Conservation (phyloP, 2,797 vertebrate species). For the Eulemur rubriventer region DNA sequence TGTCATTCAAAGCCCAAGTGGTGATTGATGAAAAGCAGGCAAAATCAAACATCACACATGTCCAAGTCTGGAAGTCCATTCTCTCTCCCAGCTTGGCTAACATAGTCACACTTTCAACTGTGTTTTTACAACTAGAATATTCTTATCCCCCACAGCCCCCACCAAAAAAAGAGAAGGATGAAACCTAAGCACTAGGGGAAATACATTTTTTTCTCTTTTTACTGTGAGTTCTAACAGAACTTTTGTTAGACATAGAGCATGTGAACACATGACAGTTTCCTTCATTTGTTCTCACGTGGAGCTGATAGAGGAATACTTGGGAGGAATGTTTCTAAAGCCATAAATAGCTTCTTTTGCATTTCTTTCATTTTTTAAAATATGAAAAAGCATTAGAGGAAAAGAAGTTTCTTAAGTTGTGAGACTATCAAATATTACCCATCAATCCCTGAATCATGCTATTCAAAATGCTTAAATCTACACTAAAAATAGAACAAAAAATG, state of each 20-base stretch:
- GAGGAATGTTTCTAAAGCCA: slow-evolving; percentile 81
- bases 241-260: slow-evolving; percentile 80
- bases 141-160: slow-evolving; percentile 42
- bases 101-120: slow-evolving; percentile 71
- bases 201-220: slow-evolving; percentile 79
- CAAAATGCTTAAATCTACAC: slow-evolving; percentile 91
- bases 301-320: slow-evolving; percentile 80
- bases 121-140: slow-evolving; percentile 73
- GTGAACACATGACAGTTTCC: slow-evolving; percentile 79
- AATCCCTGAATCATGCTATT: slow-evolving; percentile 93
- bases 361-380: slow-evolving; percentile 77
- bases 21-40: slow-evolving; percentile 53
- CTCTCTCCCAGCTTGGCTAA: slow-evolving; percentile 73
- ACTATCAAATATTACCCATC: slow-evolving; percentile 87
- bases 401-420: slow-evolving; percentile 74
- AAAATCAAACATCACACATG: slow-evolving; percentile 41
- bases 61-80: slow-evolving; percentile 62
- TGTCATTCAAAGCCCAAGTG: slow-evolving; percentile 45
- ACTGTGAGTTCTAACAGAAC: slow-evolving; percentile 83
- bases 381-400: slow-evolving; percentile 83
- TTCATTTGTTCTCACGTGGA: slow-evolving; percentile 81
- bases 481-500: slow-evolving; percentile 84
- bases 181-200: slow-evolving; percentile 82
- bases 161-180: slow-evolving; percentile 70
- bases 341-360: slow-evolving; percentile 73